Evolutionary conservation across 2,888 invertebrate genomes (phyloP).

Genomic region (Pherbina coryleti): DNA sequence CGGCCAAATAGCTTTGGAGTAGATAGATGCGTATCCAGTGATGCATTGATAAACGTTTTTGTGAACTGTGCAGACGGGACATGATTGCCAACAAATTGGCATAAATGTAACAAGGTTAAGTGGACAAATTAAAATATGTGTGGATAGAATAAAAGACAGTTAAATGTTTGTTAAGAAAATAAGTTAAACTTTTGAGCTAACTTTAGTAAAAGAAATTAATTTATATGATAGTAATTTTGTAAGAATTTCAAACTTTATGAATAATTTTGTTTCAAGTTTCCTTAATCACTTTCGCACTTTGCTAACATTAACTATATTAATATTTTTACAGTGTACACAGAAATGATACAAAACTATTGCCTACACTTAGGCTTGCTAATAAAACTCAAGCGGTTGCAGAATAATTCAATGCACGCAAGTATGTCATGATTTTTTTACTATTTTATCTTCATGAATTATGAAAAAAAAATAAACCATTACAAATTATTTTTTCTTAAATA

Average conservation of each 20-base stretch:
- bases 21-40: not conserved
- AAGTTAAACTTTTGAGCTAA: not conserved
- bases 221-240: no score
- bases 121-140: slow-evolving; percentile 22
- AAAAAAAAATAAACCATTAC: not conserved
- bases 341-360: not conserved
- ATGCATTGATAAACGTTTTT: not conserved
- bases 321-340: not conserved
- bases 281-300: no score
- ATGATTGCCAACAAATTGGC: slow-evolving; percentile 27
- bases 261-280: no score
- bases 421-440: not conserved
- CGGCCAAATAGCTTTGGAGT: slow-evolving; percentile 1
- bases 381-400: not conserved
- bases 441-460: not conserved
- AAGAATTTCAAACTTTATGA: no score
- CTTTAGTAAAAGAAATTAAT: not conserved
- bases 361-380: not conserved
- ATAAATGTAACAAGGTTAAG: not conserved
- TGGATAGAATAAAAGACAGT: not conserved
- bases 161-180: not conserved
- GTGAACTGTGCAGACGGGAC: not conserved
- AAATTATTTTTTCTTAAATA: not conserved
- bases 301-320: no score
- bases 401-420: not conserved